Evolutionary conservation across 35 echinoderm and acorn worm species (phyloP), one percentile per base, ranked within the genome.

Genomic region (Lytechinus pictus): DNA sequence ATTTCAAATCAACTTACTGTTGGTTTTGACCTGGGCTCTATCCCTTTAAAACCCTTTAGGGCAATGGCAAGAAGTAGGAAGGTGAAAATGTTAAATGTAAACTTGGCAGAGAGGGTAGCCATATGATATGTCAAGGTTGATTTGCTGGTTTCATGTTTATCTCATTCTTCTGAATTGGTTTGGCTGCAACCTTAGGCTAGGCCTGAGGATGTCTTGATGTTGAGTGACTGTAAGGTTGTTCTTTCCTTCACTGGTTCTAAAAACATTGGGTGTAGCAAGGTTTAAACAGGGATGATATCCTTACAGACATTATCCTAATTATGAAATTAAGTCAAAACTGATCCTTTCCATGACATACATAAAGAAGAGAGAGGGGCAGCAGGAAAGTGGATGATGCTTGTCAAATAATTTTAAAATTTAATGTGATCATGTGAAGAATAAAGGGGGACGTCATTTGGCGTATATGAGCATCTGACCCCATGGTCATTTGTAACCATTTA

Each of bases 61-160:
- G 66, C n/a, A 79, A 79, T 19, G 21, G 66, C 66, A 79, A 79
- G n/a, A 79, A 24, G 66, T 16, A 79, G 19, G 66, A 79, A 79
- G 66, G 66, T 79, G 66, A 79, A 79, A 3, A 79, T 7, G 66
- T 79, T 79, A 24, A 79, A 79, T 79, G 66, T 79, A 79, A 79
- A 79, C 66, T 79, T 79, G 66, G 66, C 66, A 79, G 66, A 79
- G n/a, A 79, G 66, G 66, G 66, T 79, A 79, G 66, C 66, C 33
- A 79, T 79, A 79, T 79, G 66, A 79, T 79, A 79, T 79, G 66
- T 79, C 66, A 79, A 79, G 66, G 66, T 79, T 79, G 66, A 79
- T 79, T 24, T n/a, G 66, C 66, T 27, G 66, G 66, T 79, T 24
- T 79, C 66, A 79, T 79, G 66, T 79, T 79, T 79, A 24, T 79